A percentile compares a stretch with the other conserved stretches of the same genome.
phyloP scores from a whole-genome alignment of 2,113 vertebrate genomes.

The Elephas maximus region DNA sequence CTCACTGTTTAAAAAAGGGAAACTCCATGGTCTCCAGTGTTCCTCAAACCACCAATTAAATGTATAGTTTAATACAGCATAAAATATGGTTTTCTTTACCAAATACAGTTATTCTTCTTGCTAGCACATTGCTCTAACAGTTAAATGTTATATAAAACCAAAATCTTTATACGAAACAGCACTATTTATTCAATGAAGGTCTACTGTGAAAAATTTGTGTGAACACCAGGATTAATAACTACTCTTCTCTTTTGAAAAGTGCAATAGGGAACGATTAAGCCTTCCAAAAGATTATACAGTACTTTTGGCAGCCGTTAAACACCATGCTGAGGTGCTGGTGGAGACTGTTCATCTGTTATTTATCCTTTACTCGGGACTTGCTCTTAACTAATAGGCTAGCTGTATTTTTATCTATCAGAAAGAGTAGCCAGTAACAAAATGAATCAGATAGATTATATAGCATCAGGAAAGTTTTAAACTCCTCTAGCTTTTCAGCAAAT shows the following conservation, averaged over 20 bases:
- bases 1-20: conserved; percentile 10
- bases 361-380: conserved; percentile 70
- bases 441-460: conserved; percentile 66
- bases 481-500: neutral
- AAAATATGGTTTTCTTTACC: conserved; percentile 65
- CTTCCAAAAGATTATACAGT: conserved; percentile 78
- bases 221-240: conserved; percentile 82
- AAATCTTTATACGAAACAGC: conserved; percentile 68
- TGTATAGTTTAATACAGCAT: conserved; percentile 63
- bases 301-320: conserved; percentile 77
- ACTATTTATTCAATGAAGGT: conserved; percentile 81
- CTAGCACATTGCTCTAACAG: conserved; percentile 32
- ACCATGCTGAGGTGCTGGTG: conserved; percentile 73
- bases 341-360: conserved; percentile 80
- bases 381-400: conserved; percentile 81
- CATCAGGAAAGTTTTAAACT: conserved; percentile 67
- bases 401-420: conserved; percentile 75
- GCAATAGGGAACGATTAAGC: conserved; percentile 81
- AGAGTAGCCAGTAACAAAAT: conserved; percentile 57
- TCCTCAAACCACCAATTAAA: conserved; percentile 63
- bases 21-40: conserved; percentile 43
- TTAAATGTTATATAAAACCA: conserved; percentile 75
- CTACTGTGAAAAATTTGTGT: conserved; percentile 78
- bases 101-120: conserved; percentile 66
- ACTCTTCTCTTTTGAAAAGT: conserved; percentile 78